Evolutionary conservation across 2,113 vertebrate genomes (phyloP).

Genomic region (Labrus mixtus): DNA sequence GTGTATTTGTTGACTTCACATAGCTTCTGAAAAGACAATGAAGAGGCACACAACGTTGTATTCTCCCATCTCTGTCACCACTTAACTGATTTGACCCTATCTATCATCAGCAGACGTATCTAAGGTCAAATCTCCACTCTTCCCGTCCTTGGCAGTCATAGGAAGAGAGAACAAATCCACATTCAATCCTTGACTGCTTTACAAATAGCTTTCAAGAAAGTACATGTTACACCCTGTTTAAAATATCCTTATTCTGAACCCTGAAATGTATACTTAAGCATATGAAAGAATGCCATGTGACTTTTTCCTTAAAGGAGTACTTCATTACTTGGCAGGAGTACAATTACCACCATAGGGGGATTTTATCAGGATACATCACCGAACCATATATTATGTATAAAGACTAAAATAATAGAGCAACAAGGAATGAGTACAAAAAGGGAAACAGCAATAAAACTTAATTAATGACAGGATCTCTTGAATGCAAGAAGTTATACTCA

Average conservation of each 20-base stretch:
- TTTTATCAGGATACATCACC: background rate
- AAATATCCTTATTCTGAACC: background rate
- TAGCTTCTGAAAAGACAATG: no score
- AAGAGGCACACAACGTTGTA: no score
- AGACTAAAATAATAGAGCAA: background rate
- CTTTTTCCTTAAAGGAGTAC: background rate
- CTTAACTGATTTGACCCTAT: slow-evolving; percentile 1
- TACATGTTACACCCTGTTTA: background rate
- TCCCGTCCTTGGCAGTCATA: background rate
- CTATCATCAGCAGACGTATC: background rate
- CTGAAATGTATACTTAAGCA: background rate
- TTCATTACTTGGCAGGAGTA: background rate
- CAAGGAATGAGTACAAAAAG: background rate
- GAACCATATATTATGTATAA: background rate
- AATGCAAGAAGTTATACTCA: no score
- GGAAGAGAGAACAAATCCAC: background rate
- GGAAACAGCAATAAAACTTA: no score
- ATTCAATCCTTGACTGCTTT: background rate
- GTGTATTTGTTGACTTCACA: background rate
- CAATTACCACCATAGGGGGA: background rate
- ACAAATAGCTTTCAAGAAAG: slow-evolving; percentile 1
- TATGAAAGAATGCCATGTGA: background rate
- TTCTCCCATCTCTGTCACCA: background rate
- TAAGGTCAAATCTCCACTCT: background rate
- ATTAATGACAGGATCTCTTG: no score